Conservation (phyloP, 2,797 vertebrate genomes). For the Cyprinella venusta region DNA sequence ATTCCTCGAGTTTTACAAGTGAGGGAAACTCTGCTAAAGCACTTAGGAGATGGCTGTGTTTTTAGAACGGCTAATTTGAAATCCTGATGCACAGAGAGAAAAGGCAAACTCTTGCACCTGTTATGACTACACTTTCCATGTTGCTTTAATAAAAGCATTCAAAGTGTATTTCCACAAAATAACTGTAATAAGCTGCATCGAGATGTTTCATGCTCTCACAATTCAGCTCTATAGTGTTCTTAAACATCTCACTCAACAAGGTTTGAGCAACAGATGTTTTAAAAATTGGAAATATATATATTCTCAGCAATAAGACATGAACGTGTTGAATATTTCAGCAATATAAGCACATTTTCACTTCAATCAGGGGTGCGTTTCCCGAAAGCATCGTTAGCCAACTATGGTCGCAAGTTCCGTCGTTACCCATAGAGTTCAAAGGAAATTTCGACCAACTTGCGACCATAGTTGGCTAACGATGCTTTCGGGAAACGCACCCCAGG, state of each 20-base stretch:
- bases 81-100: conserved; percentile 45
- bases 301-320: background rate
- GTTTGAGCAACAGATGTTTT: conserved; percentile 26
- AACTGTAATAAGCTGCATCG: background rate
- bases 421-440: too few species aligned
- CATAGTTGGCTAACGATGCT: too few species aligned
- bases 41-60: conserved; percentile 52
- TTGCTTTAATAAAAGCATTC: conserved; percentile 41
- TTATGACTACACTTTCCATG: conserved; percentile 18
- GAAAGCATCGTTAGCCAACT: too few species aligned
- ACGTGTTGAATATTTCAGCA: background rate
- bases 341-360: background rate
- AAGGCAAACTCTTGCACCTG: conserved; percentile 46
- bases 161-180: conserved; percentile 2
- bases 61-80: conserved; percentile 53
- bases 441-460: too few species aligned
- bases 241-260: background rate
- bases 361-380: too few species aligned
- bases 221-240: background rate
- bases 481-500: too few species aligned
- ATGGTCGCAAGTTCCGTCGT: too few species aligned
- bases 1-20: conserved; percentile 47
- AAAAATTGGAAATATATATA: background rate
- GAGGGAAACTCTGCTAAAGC: conserved; percentile 55
- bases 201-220: conserved; percentile 4